Evolutionary conservation across 2,797 vertebrate species (phyloP).

Genomic region (Harpagifer antarcticus): DNA sequence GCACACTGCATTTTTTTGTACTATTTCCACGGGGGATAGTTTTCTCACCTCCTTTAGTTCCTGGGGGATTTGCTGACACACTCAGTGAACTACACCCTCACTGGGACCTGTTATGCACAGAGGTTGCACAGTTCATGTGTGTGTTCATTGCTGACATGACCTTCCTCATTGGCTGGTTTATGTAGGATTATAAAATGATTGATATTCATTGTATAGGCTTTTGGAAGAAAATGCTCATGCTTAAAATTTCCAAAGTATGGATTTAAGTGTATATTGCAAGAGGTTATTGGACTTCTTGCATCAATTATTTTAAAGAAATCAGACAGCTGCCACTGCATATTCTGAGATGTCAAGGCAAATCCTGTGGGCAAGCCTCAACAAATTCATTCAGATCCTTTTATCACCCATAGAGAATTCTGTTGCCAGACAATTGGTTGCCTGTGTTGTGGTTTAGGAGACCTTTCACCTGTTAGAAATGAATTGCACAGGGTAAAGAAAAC

Average conservation of each 20-base stretch:
- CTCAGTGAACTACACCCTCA: slow-evolving; percentile 65
- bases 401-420: neutral
- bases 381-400: slow-evolving; percentile 6
- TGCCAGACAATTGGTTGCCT: neutral
- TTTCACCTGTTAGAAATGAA: slow-evolving; percentile 15
- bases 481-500: slow-evolving; percentile 12
- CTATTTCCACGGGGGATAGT: slow-evolving; percentile 62
- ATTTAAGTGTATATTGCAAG: slow-evolving; percentile 51
- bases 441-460: neutral
- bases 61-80: slow-evolving; percentile 65
- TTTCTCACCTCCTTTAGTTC: slow-evolving; percentile 51
- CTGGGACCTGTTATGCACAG: slow-evolving; percentile 51
- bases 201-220: slow-evolving; percentile 56
- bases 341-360: slow-evolving; percentile 10
- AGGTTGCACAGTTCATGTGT: slow-evolving; percentile 63
- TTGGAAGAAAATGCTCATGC: slow-evolving; percentile 32
- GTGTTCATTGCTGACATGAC: slow-evolving; percentile 61
- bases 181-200: slow-evolving; percentile 63
- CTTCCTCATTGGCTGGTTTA: slow-evolving; percentile 39
- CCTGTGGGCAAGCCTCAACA: neutral
- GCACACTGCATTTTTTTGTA: slow-evolving; percentile 69
- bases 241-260: slow-evolving; percentile 52
- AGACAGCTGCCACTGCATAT: neutral
- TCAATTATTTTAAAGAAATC: neutral
- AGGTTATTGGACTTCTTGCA: slow-evolving; percentile 19